Percentiles rank a stretch among this genome's conserved stretches.
Evolutionary conservation across 2,113 vertebrate species (phyloP).

Genomic region (Perccottus glenii): DNA sequence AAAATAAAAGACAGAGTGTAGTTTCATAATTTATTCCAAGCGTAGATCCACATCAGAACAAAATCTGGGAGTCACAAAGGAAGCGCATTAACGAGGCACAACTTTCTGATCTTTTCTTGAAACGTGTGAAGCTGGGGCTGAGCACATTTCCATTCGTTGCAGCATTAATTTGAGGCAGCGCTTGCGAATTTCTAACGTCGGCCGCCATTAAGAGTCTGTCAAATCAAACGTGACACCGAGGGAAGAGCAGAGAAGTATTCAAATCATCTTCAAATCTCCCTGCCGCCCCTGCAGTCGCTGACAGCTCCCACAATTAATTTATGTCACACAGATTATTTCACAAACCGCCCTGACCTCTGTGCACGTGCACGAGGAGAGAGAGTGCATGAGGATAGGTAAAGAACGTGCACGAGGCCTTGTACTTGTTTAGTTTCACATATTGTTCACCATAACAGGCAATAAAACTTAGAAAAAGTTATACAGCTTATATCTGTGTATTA

Average conservation of each 20-base stretch:
- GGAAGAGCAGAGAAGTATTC: constrained; percentile 69
- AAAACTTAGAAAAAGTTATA: too few species aligned
- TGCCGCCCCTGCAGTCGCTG: constrained; percentile 47
- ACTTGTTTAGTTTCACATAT: too few species aligned
- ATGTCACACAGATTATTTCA: constrained; percentile 73
- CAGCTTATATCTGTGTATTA: too few species aligned
- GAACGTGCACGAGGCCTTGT: too few species aligned
- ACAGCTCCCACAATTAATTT: constrained; percentile 78
- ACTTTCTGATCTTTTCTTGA: constrained; percentile 64
- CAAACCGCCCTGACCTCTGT: constrained; percentile 51
- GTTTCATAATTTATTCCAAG: background rate
- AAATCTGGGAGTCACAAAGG: constrained; percentile 54
- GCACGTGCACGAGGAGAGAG: background rate
- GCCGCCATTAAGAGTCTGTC: constrained; percentile 74
- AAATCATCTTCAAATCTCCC: constrained; percentile 74
- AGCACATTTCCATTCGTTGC: constrained; percentile 67
- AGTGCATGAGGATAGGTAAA: too few species aligned
- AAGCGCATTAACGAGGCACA: constrained; percentile 60
- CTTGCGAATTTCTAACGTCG: constrained; percentile 68
- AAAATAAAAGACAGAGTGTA: too few species aligned
- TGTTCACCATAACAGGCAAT: too few species aligned
- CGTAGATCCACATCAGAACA: constrained; percentile 14
- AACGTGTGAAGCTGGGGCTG: constrained; percentile 35
- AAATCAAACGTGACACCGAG: constrained; percentile 74
- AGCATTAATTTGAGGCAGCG: constrained; percentile 62